Conservation (phyloP, 2,113 vertebrate genomes). For the Piprites chloris region DNA sequence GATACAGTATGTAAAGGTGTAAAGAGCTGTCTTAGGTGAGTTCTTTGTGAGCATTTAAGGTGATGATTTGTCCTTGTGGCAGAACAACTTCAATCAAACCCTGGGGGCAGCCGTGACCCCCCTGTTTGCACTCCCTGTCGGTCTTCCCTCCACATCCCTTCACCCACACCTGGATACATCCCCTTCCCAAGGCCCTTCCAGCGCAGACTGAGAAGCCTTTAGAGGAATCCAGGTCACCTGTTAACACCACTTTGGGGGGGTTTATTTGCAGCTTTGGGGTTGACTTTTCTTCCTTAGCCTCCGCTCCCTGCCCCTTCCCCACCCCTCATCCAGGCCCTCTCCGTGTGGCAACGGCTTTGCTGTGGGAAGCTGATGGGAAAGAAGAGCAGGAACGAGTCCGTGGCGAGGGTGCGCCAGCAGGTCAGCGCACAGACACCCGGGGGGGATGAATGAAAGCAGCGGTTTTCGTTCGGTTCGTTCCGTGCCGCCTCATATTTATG, state of each 20-base stretch:
- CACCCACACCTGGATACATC: rapidly evolving
- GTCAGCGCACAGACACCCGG: neutral
- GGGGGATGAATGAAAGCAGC: neutral
- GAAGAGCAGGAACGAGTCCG: neutral
- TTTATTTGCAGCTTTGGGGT: neutral
- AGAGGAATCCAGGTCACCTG: neutral
- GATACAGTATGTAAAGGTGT: neutral
- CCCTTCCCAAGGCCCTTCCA: neutral
- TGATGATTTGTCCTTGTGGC: neutral
- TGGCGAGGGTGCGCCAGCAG: neutral
- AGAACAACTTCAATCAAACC: neutral
- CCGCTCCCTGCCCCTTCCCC: neutral
- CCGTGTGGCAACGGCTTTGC: neutral
- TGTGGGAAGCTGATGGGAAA: neutral
- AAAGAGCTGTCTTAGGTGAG: conserved; percentile 12
- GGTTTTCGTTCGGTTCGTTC: neutral
- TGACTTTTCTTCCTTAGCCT: neutral
- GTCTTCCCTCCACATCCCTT: neutral
- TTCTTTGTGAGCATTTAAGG: neutral
- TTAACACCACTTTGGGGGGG: neutral
- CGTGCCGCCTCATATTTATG: conserved; percentile 59
- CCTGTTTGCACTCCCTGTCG: neutral
- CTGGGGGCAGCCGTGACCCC: neutral
- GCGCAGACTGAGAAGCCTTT: neutral
- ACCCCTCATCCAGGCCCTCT: neutral